phyloP scores from a whole-genome alignment of 92 coral and sea anemone species.

The Isaurus tuberculatus region DNA sequence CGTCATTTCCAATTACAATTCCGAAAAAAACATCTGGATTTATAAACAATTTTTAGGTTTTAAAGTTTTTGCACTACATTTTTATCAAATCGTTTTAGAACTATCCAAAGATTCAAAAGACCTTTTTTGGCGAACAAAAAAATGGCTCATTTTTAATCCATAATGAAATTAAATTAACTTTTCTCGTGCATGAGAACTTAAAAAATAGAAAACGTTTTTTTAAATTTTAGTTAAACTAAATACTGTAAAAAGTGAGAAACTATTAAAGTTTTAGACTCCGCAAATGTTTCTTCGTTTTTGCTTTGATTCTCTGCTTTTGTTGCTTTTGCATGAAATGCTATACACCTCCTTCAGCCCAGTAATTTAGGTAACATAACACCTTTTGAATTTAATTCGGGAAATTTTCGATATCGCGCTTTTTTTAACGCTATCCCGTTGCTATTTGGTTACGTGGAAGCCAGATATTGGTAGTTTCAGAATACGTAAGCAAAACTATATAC shows the following conservation, averaged over 20 bases:
- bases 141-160: conserved; percentile 2
- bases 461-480: too few relatives aligned
- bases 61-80: conserved; percentile 9
- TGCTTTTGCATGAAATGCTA: background rate
- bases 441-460: too few relatives aligned
- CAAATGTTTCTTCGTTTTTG: background rate
- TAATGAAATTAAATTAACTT: background rate
- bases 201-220: background rate
- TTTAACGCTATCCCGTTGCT: too few relatives aligned
- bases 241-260: background rate
- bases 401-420: too few relatives aligned
- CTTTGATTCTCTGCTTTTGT: background rate
- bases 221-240: background rate
- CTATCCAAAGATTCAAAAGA: too few relatives aligned
- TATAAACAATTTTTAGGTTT: conserved; percentile 16
- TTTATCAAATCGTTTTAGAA: conserved; percentile 15
- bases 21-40: background rate
- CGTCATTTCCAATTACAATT: background rate
- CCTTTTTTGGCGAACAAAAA: background rate
- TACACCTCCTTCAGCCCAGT: too few relatives aligned
- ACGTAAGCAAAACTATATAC: too few relatives aligned
- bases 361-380: too few relatives aligned
- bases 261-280: background rate
- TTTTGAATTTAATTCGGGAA: too few relatives aligned
- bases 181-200: background rate